Conservation (phyloP, 2,888 invertebrate genomes). For the Anaspis maculata region DNA sequence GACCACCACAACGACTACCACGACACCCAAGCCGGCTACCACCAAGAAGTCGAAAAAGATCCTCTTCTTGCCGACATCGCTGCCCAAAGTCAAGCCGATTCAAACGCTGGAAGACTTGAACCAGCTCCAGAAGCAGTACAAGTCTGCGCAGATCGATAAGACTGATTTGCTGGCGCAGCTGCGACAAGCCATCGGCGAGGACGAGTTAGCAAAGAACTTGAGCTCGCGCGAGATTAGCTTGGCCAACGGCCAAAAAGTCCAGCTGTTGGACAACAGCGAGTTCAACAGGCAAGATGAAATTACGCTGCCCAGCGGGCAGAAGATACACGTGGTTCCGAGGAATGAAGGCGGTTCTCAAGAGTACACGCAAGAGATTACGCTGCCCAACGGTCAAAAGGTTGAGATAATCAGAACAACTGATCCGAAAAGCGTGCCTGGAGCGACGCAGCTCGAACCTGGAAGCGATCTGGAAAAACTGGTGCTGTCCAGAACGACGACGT, state of each 20-base stretch:
- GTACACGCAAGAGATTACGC: conserved; percentile 31
- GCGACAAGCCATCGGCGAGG: conserved; percentile 62
- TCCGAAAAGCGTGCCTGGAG: conserved; percentile 52
- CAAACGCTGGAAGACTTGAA: conserved; percentile 38
- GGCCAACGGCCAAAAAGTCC: conserved; percentile 67
- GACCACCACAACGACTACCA: conserved; percentile 59
- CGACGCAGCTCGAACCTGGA: conserved; percentile 42
- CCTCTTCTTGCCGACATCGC: conserved; percentile 41
- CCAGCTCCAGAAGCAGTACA: conserved; percentile 37
- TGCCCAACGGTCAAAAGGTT: conserved; percentile 37
- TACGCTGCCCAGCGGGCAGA: conserved; percentile 58
- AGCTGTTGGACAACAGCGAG: conserved; percentile 40
- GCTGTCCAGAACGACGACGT: conserved; percentile 36
- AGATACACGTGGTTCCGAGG: conserved; percentile 57
- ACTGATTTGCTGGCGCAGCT: conserved; percentile 68
- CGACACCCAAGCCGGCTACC: conserved; percentile 54
- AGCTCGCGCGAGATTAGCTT: conserved; percentile 66
- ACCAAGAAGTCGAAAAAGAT: conserved; percentile 37
- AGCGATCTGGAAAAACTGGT: conserved; percentile 35
- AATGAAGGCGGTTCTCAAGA: conserved; percentile 22
- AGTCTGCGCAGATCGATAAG: conserved; percentile 52
- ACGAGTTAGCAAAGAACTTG: conserved; percentile 57
- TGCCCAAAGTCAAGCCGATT: conserved; percentile 45
- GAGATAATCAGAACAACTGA: conserved; percentile 53
- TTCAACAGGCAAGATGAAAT: conserved; percentile 35